A percentile compares a stretch with the other conserved stretches of the same genome.
These are phyloP conservation scores for Hydrocynus forskahlii DNA, from an alignment of 2,797 vertebrate genomes.

Conservation along the genomic window DNA sequence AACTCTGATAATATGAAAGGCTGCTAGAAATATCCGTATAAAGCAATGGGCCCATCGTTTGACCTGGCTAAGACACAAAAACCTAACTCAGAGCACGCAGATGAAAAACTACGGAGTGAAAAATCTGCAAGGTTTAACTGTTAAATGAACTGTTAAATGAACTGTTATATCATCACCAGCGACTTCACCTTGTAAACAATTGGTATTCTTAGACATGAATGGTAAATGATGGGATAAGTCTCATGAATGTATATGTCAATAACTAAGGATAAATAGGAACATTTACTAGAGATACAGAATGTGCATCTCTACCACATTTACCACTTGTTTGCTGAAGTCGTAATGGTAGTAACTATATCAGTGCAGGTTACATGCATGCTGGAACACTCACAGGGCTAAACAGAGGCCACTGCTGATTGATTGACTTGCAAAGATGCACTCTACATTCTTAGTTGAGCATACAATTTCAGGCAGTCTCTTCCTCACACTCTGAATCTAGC, in stretches of 20 bases:
- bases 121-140: neutral
- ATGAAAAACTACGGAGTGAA: neutral
- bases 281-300: conserved; percentile 9
- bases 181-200: conserved; percentile 15
- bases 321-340: neutral
- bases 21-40: neutral
- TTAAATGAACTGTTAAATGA: neutral
- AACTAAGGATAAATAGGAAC: conserved; percentile 12
- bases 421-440: neutral
- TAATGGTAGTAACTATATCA: conserved; percentile 14
- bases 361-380: conserved; percentile 27
- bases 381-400: conserved; percentile 31
- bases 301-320: conserved; percentile 14
- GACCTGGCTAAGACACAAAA: neutral
- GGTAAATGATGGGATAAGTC: neutral
- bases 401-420: conserved; percentile 20
- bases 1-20: neutral
- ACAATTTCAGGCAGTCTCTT: conserved; percentile 20
- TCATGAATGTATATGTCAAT: neutral
- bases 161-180: neutral
- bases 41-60: neutral
- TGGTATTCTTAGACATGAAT: neutral
- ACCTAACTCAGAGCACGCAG: neutral
- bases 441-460: conserved; percentile 27
- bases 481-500: neutral